These are phyloP conservation scores for Setophaga kirtlandii DNA, from an alignment of 2,113 vertebrate genomes.

Conservation along the genomic window DNA sequence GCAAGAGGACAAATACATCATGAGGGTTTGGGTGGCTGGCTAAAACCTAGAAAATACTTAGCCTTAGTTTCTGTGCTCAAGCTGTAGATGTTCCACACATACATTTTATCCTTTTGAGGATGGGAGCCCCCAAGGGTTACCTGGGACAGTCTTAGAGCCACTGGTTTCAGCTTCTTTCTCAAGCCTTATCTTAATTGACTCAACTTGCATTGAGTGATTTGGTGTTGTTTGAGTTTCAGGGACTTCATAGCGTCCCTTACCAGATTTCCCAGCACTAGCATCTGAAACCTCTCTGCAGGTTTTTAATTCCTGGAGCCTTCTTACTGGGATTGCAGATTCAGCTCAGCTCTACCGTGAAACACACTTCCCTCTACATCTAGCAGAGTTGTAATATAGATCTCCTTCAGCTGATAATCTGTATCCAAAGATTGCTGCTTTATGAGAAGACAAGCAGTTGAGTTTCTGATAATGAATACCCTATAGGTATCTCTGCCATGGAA, in stretches of 20 bases:
- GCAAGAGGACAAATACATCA: background rate
- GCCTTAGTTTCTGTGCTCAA: background rate
- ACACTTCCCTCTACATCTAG: background rate
- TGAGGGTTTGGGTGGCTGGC: background rate
- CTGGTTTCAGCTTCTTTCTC: background rate
- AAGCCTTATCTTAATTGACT: background rate
- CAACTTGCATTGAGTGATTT: background rate
- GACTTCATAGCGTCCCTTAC: background rate
- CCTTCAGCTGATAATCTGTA: background rate
- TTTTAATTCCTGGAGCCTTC: background rate
- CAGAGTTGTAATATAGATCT: background rate
- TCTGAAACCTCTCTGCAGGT: background rate
- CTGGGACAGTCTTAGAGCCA: background rate
- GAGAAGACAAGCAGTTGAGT: background rate
- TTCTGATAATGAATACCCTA: background rate
- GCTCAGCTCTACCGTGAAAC: background rate
- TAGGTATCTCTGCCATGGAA: background rate
- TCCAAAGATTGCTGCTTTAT: background rate
- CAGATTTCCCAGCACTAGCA: background rate
- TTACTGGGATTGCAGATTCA: background rate
- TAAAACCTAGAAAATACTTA: background rate
- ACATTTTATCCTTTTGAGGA: background rate
- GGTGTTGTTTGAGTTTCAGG: background rate
- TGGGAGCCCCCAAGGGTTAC: accelerated
- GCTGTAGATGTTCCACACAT: accelerated